Evolutionary conservation across 1,140 invertebrate genomes (phyloP).

Genomic region (Danaus melanippus): DNA sequence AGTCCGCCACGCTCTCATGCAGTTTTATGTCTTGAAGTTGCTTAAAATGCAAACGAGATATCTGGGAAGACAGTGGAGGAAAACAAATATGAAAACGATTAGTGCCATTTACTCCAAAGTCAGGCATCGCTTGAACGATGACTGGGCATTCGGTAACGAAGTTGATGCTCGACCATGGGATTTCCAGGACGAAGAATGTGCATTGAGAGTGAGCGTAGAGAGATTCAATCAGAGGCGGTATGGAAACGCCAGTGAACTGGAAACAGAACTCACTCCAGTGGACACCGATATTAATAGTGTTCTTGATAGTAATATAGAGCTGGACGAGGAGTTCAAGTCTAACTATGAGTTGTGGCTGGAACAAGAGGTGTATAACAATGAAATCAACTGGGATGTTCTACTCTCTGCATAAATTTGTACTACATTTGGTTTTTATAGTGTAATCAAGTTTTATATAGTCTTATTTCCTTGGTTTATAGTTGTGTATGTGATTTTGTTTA

Average conservation of each 20-base stretch:
- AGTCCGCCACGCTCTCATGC: constrained; percentile 97
- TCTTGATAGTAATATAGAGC: constrained; percentile 83
- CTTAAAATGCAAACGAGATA: constrained; percentile 99
- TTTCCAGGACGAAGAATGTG: constrained; percentile 98
- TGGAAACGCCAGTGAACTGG: constrained; percentile 58
- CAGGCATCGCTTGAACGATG: constrained; percentile 95
- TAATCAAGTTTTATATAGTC: constrained; percentile 4
- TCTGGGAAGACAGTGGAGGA: constrained; percentile 98
- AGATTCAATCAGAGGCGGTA: constrained; percentile 96
- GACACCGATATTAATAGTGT: constrained; percentile 90
- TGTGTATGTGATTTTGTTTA: too few species aligned
- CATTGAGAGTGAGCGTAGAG: constrained; percentile 93
- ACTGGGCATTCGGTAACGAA: constrained; percentile 99
- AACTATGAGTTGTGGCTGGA: constrained; percentile 98
- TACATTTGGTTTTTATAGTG: constrained; percentile 6
- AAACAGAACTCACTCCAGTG: constrained; percentile 84
- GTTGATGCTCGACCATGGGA: constrained; percentile 98
- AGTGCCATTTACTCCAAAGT: constrained; percentile 99
- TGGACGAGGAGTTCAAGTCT: constrained; percentile 96
- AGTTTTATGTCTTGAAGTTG: constrained; percentile 97
- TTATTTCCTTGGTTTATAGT: background rate
- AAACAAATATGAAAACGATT: constrained; percentile 99
- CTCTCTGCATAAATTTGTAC: constrained; percentile 34
- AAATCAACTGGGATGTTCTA: constrained; percentile 82
- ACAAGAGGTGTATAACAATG: constrained; percentile 94